Conservation (phyloP, 2,797 vertebrate species). For the Pangasius macronema region DNA sequence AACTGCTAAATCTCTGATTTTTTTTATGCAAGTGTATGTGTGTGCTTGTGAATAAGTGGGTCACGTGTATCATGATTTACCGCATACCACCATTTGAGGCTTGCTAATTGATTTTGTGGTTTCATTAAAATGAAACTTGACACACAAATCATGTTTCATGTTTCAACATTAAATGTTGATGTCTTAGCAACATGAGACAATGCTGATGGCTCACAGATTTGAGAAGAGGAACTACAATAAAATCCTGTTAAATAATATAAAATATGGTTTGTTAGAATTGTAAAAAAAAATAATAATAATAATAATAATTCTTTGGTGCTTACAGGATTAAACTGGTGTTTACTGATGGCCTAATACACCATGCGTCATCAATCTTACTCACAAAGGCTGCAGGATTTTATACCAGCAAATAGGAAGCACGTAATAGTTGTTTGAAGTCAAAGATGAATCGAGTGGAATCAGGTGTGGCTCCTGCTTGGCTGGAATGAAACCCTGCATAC, state of each 20-base stretch:
- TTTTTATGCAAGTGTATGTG: constrained; percentile 31
- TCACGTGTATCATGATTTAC: constrained; percentile 25
- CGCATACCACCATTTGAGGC: constrained; percentile 27
- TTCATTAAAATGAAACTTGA: constrained; percentile 36
- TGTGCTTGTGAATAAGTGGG: constrained; percentile 33
- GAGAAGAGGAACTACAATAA: background rate
- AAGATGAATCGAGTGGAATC: background rate
- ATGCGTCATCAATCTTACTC: background rate
- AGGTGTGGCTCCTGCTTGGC: background rate
- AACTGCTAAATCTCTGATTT: constrained; percentile 5
- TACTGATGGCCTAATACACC: background rate
- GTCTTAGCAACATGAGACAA: background rate
- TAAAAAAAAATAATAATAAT: background rate
- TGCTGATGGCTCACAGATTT: background rate
- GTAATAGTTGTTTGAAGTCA: background rate
- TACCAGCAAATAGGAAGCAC: background rate
- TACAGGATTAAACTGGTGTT: background rate
- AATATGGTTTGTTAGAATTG: background rate
- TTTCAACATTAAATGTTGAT: background rate
- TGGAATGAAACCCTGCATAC: background rate
- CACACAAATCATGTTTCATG: background rate
- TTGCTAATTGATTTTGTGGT: constrained; percentile 27
- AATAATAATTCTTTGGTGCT: constrained; percentile 1
- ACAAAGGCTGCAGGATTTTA: background rate
- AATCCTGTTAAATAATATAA: background rate